Percentiles rank a stretch among this genome's conserved stretches.
Evolutionary conservation across 2,888 invertebrate species (phyloP).

Genomic region (Siphlonurus alternatus): DNA sequence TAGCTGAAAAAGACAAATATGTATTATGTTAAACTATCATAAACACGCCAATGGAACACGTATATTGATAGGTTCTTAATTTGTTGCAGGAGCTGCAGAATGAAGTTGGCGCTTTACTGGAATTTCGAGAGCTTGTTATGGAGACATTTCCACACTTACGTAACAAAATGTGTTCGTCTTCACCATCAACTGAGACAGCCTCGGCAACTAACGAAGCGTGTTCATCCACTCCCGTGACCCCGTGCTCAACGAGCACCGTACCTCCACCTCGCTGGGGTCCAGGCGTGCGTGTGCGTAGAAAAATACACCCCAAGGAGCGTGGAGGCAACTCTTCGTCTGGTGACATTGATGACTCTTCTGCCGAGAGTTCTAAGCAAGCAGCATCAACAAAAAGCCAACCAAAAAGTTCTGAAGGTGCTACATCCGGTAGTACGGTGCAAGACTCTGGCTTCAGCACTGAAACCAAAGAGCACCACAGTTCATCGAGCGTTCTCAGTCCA

Average conservation of each 20-base stretch:
- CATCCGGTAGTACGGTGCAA: conserved; percentile 37
- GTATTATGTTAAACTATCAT: no score
- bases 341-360: conserved; percentile 17
- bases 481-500: conserved; percentile 17
- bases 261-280: conserved; percentile 48
- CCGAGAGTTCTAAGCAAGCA: conserved; percentile 9
- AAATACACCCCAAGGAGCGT: conserved; percentile 24
- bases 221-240: conserved; percentile 11
- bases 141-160: conserved; percentile 84
- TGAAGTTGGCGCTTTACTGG: conserved; percentile 80
- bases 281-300: conserved; percentile 54
- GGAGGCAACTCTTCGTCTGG: conserved; percentile 18
- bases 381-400: conserved; percentile 10
- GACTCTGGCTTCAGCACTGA: conserved; percentile 63
- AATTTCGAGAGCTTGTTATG: conserved; percentile 87
- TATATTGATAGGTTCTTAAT: no score
- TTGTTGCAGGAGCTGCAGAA: conserved; percentile 60
- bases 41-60: no score
- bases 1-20: no score
- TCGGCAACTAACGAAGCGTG: conserved; percentile 8
- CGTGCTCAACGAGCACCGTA: conserved; percentile 8
- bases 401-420: conserved; percentile 5
- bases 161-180: conserved; percentile 57
- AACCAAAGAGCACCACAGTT: conserved; percentile 52
- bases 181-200: conserved; percentile 18